Base-by-base conservation (phyloP, 2,888 invertebrate genomes). In the Drosophila paramelanica region DNA sequence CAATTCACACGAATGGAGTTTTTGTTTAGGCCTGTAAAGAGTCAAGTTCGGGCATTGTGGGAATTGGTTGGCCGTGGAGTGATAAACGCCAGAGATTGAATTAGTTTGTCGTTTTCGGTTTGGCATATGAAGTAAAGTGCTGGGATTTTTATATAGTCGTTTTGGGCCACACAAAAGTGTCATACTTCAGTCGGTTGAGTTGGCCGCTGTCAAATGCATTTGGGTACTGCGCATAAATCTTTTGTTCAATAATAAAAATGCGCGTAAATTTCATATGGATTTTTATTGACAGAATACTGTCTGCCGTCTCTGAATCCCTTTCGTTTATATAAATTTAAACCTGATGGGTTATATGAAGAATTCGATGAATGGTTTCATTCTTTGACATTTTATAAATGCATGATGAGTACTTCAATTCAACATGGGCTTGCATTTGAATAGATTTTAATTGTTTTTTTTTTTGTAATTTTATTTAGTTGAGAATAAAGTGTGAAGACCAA, bases 61-160 rank as follows among this genome's bases (percentile, higher is more conserved):
- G 46, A 60, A 59, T 14, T 31, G 53, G 46, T 17, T 45, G 56
- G 41, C 38, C 52, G 45, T 52, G 39, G 53, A 66, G 75, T 80
- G 83, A 87, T 75, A 89, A 84, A 89, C 70, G 70, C 73, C 78
- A 73, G 58, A 87, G 81, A 83, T 83, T 83, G 88, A 83, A 83
- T 83, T 83, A 89, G 89, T 87, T 83, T 89, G 84, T 84, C 64
- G 69, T 58, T 67, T 58, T 83, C 43, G 57, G 47, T 71, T 33
- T 53, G 61, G 23, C 47, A 73, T 33, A 58, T 49, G 47, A 41
- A 52, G 47, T 58, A 69, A 69, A 52, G 41, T 68, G 38, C 52
- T 43, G 17, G 23, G 60, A 59, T 73, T 58, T 49, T 61, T 50
- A 59, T 41, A 25, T 7, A 49, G 42, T 51, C 56, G 33, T 43